phyloP scores from a whole-genome alignment of 1,140 invertebrate genomes.

The Dinoponera quadriceps region DNA sequence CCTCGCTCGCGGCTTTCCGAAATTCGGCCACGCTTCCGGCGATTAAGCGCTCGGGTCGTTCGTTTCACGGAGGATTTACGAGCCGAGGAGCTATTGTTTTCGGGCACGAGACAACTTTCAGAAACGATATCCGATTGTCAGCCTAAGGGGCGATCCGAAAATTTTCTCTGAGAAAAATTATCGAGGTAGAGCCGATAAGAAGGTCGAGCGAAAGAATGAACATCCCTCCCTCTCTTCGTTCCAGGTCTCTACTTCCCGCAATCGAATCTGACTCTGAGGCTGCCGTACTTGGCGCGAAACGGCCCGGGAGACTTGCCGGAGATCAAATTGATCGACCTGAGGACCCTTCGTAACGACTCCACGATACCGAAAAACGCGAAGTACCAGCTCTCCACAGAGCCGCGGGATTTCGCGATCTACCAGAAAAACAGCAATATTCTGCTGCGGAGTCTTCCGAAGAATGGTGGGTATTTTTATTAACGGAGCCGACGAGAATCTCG shows the following conservation, averaged over 20 bases:
- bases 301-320: conserved; percentile 49
- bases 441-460: conserved; percentile 66
- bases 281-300: conserved; percentile 75
- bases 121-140: conserved; percentile 36
- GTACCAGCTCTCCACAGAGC: conserved; percentile 74
- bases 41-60: conserved; percentile 1
- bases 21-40: conserved; percentile 42
- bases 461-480: conserved; percentile 68
- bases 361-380: conserved; percentile 61
- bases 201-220: background rate
- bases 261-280: conserved; percentile 78
- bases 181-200: conserved; percentile 1
- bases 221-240: conserved; percentile 63
- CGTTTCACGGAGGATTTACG: conserved; percentile 39
- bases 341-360: conserved; percentile 79
- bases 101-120: conserved; percentile 10
- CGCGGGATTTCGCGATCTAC: conserved; percentile 66
- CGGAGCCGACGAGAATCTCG: background rate
- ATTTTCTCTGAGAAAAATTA: conserved; percentile 15
- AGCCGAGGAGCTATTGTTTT: conserved; percentile 8
- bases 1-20: conserved; percentile 12
- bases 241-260: conserved; percentile 83
- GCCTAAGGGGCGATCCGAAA: conserved; percentile 38
- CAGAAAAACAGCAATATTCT: conserved; percentile 66
- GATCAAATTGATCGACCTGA: conserved; percentile 75